Conservation (phyloP, 2,113 vertebrate species). For the Alectura lathami region DNA sequence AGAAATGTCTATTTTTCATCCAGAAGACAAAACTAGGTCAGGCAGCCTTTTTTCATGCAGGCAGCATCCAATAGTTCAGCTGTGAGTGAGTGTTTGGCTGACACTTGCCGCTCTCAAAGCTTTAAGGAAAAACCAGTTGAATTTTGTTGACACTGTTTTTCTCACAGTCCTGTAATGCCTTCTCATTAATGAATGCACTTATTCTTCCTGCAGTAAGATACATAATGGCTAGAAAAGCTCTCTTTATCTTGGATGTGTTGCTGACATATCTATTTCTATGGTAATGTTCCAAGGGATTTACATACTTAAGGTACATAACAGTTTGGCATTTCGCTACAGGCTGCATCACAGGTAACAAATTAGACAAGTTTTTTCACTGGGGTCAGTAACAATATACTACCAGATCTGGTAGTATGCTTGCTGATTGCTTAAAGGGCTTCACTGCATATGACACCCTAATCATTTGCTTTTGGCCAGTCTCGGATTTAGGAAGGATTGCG, state of each 20-base stretch:
- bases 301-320: not conserved
- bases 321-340: not conserved
- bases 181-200: not conserved
- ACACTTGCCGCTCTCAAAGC: not conserved
- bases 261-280: not conserved
- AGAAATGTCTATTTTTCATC: conserved; percentile 5
- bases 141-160: conserved; percentile 4
- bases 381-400: not conserved
- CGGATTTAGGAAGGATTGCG: not conserved
- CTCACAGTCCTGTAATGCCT: not conserved
- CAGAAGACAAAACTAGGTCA: conserved; percentile 48
- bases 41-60: not conserved
- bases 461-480: not conserved
- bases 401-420: not conserved
- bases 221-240: not conserved
- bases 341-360: not conserved
- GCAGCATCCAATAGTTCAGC: conserved; percentile 1
- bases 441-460: not conserved
- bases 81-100: conserved; percentile 20
- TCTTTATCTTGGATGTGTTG: not conserved
- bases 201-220: conserved; percentile 1
- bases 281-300: not conserved
- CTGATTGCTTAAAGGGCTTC: not conserved
- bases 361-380: not conserved
- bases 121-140: conserved; percentile 16